phyloP scores from a whole-genome alignment of 1,140 invertebrate genomes.

The Schlechtendalia chinensis region DNA sequence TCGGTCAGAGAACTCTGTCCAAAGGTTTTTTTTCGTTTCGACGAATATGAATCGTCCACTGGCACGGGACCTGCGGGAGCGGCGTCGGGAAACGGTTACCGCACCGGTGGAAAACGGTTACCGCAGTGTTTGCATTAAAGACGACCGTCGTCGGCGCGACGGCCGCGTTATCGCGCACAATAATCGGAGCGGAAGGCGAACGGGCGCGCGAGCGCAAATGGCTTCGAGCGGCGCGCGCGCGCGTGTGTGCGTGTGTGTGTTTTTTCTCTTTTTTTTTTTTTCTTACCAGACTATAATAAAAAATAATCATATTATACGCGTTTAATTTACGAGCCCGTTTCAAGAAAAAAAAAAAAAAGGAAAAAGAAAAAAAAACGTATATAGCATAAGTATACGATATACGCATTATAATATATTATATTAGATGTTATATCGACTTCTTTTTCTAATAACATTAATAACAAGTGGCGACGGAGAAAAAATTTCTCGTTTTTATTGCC shows the following conservation, averaged over 20 bases:
- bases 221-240: background rate
- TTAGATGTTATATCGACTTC: background rate
- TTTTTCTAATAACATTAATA: background rate
- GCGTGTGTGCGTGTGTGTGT: no score
- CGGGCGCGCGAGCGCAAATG: background rate
- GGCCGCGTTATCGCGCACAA: background rate
- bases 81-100: no score
- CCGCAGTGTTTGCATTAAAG: background rate
- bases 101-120: no score
- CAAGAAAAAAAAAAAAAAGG: background rate
- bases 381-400: background rate
- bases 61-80: no score
- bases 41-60: no score
- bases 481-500: background rate
- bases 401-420: background rate
- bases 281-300: background rate
- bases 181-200: background rate
- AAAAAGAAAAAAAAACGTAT: background rate
- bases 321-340: constrained; percentile 8
- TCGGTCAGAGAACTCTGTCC: no score
- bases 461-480: background rate
- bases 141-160: constrained; percentile 4
- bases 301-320: constrained; percentile 3
- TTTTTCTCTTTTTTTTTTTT: background rate
- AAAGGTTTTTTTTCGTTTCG: no score